A percentile compares a stretch with the other conserved stretches of the same genome.
Conservation (phyloP, 2,888 invertebrate species). For the Acrobasis consociella region DNA sequence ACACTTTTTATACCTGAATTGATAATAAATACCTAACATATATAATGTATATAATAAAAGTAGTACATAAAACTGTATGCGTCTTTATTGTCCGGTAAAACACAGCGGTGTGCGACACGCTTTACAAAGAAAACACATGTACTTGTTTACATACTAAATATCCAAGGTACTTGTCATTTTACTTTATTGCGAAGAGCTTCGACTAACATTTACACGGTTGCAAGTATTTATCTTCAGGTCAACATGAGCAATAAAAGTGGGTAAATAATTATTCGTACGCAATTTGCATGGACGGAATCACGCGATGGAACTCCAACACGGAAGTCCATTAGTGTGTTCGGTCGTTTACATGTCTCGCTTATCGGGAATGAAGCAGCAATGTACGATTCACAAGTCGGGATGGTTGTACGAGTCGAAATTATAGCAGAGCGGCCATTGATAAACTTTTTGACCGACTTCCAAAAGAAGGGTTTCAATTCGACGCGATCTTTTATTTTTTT, state of each 20-base stretch:
- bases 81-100: no score
- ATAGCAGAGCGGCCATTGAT: background rate
- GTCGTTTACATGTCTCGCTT: conserved; percentile 49
- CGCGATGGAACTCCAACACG: conserved; percentile 48
- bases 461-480: no score
- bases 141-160: conserved; percentile 7
- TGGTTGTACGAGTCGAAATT: conserved; percentile 12
- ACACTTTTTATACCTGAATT: no score
- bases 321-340: conserved; percentile 66
- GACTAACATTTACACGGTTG: conserved; percentile 19
- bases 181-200: conserved; percentile 8
- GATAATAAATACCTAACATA: no score
- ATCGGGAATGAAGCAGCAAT: conserved; percentile 52
- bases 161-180: conserved; percentile 12
- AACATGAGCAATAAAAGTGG: conserved; percentile 45
- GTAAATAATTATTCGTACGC: conserved; percentile 60
- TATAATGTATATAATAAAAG: no score
- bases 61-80: no score
- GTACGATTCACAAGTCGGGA: conserved; percentile 44
- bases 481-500: no score
- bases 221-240: conserved; percentile 26
- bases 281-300: conserved; percentile 60
- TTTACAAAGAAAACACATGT: conserved; percentile 20
- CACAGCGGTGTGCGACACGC: no score
- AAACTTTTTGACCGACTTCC: no score